These are phyloP conservation scores for Thunnus thynnus DNA, from an alignment of 2,113 vertebrate species.

Conservation along the genomic window DNA sequence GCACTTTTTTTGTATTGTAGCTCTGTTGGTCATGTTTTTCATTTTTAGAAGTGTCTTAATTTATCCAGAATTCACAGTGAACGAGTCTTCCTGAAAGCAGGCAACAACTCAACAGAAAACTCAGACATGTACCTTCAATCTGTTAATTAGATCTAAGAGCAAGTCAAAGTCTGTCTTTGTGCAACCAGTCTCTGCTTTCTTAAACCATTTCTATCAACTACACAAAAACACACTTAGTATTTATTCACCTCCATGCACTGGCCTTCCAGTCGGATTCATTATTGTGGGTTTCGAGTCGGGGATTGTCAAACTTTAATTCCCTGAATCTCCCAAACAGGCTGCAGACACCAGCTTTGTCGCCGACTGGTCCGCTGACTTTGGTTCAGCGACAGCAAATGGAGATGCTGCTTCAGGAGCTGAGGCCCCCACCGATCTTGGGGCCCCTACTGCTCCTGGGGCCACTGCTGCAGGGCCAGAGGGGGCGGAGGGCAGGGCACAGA, in stretches of 20 bases:
- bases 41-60: too few relatives aligned
- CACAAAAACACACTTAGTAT: too few relatives aligned
- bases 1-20: too few relatives aligned
- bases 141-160: too few relatives aligned
- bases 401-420: constrained; percentile 50
- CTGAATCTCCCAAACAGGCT: constrained; percentile 82
- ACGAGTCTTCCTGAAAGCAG: too few relatives aligned
- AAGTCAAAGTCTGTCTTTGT: constrained; percentile 4
- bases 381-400: constrained; percentile 80
- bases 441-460: constrained; percentile 52
- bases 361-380: constrained; percentile 89
- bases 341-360: constrained; percentile 79
- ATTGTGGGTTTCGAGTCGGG: background rate
- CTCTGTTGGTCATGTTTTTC: too few relatives aligned
- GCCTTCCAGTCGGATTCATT: background rate
- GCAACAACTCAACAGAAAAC: too few relatives aligned
- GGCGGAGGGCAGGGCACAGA: constrained; percentile 66
- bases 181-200: background rate
- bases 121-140: too few relatives aligned
- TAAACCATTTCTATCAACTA: too few relatives aligned
- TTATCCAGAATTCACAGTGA: too few relatives aligned
- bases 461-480: constrained; percentile 60
- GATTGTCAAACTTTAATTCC: constrained; percentile 57
- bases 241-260: background rate
- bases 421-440: constrained; percentile 41